These are phyloP conservation scores for Drosophila nigrodunni DNA, from an alignment of 1,140 invertebrate genomes.

Conservation along the genomic window DNA sequence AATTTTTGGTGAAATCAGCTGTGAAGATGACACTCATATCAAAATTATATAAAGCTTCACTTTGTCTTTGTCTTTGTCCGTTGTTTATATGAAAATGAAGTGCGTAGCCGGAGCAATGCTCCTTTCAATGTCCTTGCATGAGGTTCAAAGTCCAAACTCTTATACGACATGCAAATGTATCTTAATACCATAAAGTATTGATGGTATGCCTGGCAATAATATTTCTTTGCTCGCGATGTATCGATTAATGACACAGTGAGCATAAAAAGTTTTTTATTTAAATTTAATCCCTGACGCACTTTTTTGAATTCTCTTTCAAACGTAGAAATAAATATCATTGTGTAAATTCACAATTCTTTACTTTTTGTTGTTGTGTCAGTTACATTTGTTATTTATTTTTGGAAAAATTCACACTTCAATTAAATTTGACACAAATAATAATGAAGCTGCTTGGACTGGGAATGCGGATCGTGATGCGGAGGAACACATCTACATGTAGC, in stretches of 20 bases:
- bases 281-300: background rate
- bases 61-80: background rate
- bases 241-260: background rate
- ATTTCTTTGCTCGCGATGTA: background rate
- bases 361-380: slow-evolving; percentile 5
- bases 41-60: slow-evolving; percentile 23
- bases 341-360: no score
- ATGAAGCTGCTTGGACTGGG: slow-evolving; percentile 63
- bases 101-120: background rate
- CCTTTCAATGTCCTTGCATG: background rate
- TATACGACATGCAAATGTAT: background rate
- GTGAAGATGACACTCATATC: background rate
- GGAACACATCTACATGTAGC: slow-evolving; percentile 6
- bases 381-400: slow-evolving; percentile 1
- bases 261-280: background rate
- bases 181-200: background rate
- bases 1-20: slow-evolving; percentile 7
- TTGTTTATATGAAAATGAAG: background rate
- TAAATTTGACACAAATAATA: slow-evolving; percentile 15
- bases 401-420: slow-evolving; percentile 3
- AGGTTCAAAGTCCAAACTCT: background rate
- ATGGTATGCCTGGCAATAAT: background rate
- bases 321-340: background rate
- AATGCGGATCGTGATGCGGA: slow-evolving; percentile 34
- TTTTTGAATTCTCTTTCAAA: background rate